A percentile compares a stretch with the other conserved stretches of the same genome.
Conservation (phyloP, 2,888 invertebrate species). For the Caenorhabditis sp. region DNA sequence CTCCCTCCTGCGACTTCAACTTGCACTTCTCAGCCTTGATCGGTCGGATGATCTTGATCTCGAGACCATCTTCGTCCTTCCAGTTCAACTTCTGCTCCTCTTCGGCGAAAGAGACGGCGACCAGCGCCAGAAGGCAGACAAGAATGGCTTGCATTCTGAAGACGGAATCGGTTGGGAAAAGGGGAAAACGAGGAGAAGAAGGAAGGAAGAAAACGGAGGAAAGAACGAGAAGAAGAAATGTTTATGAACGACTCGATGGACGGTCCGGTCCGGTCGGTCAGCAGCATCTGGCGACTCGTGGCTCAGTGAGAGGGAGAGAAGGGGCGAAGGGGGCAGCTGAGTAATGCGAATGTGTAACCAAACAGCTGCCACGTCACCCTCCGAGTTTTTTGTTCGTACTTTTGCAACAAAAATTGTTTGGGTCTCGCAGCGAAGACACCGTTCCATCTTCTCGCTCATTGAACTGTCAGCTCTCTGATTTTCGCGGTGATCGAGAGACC, state of each 20-base stretch:
- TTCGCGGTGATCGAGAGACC: no score
- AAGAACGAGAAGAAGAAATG: slow-evolving; percentile 21
- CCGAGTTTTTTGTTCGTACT: slow-evolving; percentile 5
- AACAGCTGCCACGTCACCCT: slow-evolving; percentile 52
- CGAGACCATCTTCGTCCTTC: slow-evolving; percentile 80
- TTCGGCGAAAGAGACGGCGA: slow-evolving; percentile 43
- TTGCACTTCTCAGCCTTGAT: slow-evolving; percentile 81
- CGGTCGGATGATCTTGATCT: slow-evolving; percentile 81
- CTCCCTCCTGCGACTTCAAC: slow-evolving; percentile 78
- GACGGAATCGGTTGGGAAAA: background rate
- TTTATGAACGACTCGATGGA: slow-evolving; percentile 44
- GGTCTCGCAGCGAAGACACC: no score
- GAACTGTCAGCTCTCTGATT: no score
- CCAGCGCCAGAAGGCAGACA: slow-evolving; percentile 37
- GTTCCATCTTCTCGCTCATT: no score
- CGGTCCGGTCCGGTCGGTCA: slow-evolving; percentile 16
- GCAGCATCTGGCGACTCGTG: slow-evolving; percentile 47
- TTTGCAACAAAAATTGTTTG: slow-evolving; percentile 3
- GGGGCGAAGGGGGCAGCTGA: no score
- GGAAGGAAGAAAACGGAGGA: slow-evolving; percentile 4
- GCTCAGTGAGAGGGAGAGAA: no score
- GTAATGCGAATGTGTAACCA: slow-evolving; percentile 46
- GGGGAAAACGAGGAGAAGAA: slow-evolving; percentile 5
- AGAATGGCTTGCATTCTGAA: slow-evolving; percentile 49
- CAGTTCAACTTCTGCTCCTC: slow-evolving; percentile 81